phyloP scores from a whole-genome alignment of 2,888 invertebrate genomes.

The Andrena bucephala region DNA sequence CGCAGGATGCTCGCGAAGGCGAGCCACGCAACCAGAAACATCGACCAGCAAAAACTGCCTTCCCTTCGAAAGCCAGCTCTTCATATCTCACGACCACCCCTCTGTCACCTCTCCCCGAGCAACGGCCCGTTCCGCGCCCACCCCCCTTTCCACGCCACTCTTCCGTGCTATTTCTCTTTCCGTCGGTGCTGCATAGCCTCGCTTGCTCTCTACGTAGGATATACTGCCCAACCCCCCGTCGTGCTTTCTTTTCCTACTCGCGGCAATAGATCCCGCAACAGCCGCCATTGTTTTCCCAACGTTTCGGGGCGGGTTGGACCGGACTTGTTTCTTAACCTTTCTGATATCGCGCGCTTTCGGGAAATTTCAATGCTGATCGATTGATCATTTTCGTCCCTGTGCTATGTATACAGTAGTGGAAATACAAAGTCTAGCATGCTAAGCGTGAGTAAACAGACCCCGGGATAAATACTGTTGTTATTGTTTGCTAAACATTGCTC shows the following conservation, averaged over 20 bases:
- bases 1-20: slow-evolving; percentile 6
- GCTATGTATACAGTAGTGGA: too few species aligned
- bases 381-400: too few species aligned
- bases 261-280: slow-evolving; percentile 52
- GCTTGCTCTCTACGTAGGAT: not conserved
- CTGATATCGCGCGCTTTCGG: not conserved
- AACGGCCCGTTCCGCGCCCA: slow-evolving; percentile 31
- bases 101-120: slow-evolving; percentile 54
- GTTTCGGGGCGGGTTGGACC: slow-evolving; percentile 24
- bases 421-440: too few species aligned
- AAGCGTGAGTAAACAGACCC: too few species aligned
- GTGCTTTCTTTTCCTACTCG: slow-evolving; percentile 45
- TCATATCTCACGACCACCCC: slow-evolving; percentile 42
- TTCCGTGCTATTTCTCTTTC: slow-evolving; percentile 20
- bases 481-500: too few species aligned
- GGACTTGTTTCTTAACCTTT: slow-evolving; percentile 33
- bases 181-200: slow-evolving; percentile 10
- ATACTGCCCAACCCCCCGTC: not conserved
- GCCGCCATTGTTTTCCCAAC: slow-evolving; percentile 52
- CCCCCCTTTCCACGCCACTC: not conserved
- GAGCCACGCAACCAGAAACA: slow-evolving; percentile 30
- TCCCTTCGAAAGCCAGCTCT: slow-evolving; percentile 22
- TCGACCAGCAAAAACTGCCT: slow-evolving; percentile 47
- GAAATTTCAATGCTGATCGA: too few species aligned
- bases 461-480: too few species aligned